These are phyloP conservation scores for Pollenia labialis DNA, from an alignment of 2,888 invertebrate species.

Conservation along the genomic window DNA sequence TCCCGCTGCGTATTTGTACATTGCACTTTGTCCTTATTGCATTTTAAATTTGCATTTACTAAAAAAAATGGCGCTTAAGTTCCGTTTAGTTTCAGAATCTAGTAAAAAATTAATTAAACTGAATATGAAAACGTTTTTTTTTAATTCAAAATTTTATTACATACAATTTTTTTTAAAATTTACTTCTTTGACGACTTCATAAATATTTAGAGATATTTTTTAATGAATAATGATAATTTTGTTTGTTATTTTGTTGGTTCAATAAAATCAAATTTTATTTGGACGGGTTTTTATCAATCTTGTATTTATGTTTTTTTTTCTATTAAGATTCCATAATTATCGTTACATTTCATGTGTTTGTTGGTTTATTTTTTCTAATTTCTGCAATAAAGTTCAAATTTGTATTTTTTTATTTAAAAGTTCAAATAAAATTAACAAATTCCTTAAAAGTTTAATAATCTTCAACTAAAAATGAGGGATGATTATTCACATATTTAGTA, in stretches of 20 bases:
- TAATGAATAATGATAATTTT: slow-evolving; percentile 51
- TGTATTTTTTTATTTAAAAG: neutral
- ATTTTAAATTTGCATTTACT: no score
- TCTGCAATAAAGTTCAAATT: neutral
- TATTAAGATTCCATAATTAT: slow-evolving; percentile 60
- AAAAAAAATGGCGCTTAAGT: neutral
- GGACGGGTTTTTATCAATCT: slow-evolving; percentile 82
- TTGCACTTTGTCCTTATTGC: no score
- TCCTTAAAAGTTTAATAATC: neutral
- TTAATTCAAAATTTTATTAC: neutral
- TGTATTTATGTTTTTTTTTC: slow-evolving; percentile 71
- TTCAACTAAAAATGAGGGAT: no score
- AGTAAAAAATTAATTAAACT: slow-evolving; percentile 23
- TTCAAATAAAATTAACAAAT: neutral
- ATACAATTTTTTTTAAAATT: neutral
- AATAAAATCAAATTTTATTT: slow-evolving; percentile 79
- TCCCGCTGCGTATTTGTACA: no score
- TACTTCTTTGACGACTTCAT: neutral
- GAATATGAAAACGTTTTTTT: neutral
- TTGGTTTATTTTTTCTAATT: slow-evolving; percentile 35
- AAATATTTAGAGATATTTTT: neutral
- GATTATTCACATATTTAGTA: neutral
- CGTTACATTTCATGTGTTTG: slow-evolving; percentile 26
- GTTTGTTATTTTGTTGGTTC: slow-evolving; percentile 70
- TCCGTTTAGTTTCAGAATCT: neutral